Base-by-base conservation (phyloP, 2,888 invertebrate species). In the Chymomyza amoena region DNA sequence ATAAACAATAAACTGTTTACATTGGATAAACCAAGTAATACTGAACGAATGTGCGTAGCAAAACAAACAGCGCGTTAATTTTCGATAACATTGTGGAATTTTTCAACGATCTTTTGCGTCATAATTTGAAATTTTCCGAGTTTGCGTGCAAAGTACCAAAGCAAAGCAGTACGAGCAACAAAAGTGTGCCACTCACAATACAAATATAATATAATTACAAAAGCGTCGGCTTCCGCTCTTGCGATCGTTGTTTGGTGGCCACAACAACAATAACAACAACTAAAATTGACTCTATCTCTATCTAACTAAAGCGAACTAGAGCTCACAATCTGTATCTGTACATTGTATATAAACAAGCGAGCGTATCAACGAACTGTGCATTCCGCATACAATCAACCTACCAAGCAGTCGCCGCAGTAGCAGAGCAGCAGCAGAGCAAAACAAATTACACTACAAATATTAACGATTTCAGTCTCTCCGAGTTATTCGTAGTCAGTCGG, bases 101-200 rank as follows among this genome's bases (percentile, higher is more conserved):
- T 81, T 81, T 81, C 74, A 67, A 80, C 73, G 69, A 68, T 70
- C 70, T 86, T 68, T 80, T 84, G 84, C 87, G 84, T 86, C 87
- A 84, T 72, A 80, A 73, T 56, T 76, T 75, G 72, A 80, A 81
- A 80, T 75, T 73, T 72, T 66, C 68, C 15, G 51, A 15, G 56
- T 20, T 61, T 32, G n/a, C n/a, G 61, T 60, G 57, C 50, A 61
- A 36, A n/a, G 15, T 20, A 15, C 13, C 10, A 56, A 50, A 52
- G 54, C 54, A 69, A 39, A 59, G 32, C 54, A 18, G 45, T 59
- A 66, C 56, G 56, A 60, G 18, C 56, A 69, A 62, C 52, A 66
- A 61, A 84, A 81, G 60, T 77, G 84, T 77, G 78, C 72, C 80
- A 76, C 65, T 61, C 39, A 16, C 69, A 25, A 15, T 16, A 13